Evolutionary conservation across 2,797 vertebrate genomes (phyloP).

Genomic region (Falco columbarius): DNA sequence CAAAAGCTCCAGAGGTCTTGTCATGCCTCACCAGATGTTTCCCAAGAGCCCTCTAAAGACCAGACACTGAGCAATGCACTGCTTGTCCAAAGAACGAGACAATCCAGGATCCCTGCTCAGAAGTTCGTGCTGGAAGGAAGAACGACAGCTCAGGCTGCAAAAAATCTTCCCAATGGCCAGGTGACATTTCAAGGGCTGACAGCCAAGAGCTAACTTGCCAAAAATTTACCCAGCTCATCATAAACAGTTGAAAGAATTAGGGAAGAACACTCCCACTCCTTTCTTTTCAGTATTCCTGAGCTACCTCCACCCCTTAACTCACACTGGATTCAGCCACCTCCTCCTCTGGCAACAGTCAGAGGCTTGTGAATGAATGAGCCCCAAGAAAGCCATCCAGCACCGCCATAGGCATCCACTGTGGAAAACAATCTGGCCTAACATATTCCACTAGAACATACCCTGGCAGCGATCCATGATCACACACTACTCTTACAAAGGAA

Average conservation of each 20-base stretch:
- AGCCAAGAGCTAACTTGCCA: not conserved
- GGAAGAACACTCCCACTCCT: not conserved
- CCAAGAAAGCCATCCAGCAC: not conserved
- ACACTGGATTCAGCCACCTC: not conserved
- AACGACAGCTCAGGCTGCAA: not conserved
- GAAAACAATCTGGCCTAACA: not conserved
- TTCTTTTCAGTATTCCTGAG: not conserved
- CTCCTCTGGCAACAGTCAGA: not conserved
- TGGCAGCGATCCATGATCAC: not conserved
- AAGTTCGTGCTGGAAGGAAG: not conserved
- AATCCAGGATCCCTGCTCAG: not conserved
- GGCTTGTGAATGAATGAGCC: not conserved
- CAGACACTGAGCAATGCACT: not conserved
- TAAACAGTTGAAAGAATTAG: not conserved
- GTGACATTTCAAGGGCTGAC: not conserved
- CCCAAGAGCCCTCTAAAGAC: not conserved
- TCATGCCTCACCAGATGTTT: not conserved
- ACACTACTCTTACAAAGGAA: not conserved
- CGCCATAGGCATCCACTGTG: accelerated
- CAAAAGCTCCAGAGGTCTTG: not conserved
- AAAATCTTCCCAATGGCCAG: not conserved
- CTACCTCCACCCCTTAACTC: not conserved
- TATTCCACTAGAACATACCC: not conserved
- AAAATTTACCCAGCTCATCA: no score
- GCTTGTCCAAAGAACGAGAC: not conserved